Evolutionary conservation across 1,140 invertebrate genomes (phyloP).

Genomic region (Trichomalopsis sarcophagae): DNA sequence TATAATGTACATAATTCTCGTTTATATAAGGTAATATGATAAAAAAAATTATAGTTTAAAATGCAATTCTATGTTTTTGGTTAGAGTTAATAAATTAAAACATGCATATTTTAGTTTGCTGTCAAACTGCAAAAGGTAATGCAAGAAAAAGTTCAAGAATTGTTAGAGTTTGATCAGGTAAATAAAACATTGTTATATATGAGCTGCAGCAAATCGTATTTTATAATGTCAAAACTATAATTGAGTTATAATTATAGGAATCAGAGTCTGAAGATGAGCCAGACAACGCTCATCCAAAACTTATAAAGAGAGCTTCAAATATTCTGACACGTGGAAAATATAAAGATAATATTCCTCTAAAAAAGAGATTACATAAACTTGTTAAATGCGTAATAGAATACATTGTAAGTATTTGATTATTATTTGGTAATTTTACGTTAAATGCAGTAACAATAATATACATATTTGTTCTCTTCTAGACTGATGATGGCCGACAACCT

Average conservation of each 20-base stretch:
- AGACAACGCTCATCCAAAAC: slow-evolving; percentile 68
- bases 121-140: slow-evolving; percentile 88
- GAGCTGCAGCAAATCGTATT: neutral
- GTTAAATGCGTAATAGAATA: slow-evolving; percentile 87
- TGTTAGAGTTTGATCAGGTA: slow-evolving; percentile 86
- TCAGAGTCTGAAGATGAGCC: slow-evolving; percentile 77
- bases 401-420: slow-evolving; percentile 76
- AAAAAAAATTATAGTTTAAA: slow-evolving; percentile 22
- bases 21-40: slow-evolving; percentile 84
- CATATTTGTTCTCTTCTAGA: slow-evolving; percentile 70
- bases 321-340: slow-evolving; percentile 76
- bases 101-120: slow-evolving; percentile 78
- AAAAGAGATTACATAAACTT: slow-evolving; percentile 84
- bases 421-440: slow-evolving; percentile 51
- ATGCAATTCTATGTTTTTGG: slow-evolving; percentile 24
- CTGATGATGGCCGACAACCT: slow-evolving; percentile 87
- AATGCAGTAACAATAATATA: slow-evolving; percentile 25
- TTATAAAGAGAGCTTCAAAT: slow-evolving; percentile 75
- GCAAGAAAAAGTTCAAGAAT: slow-evolving; percentile 89
- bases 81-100: slow-evolving; percentile 35
- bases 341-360: slow-evolving; percentile 80
- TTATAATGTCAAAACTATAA: neutral
- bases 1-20: slow-evolving; percentile 93
- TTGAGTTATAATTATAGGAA: slow-evolving; percentile 67
- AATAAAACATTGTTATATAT: slow-evolving; percentile 50